Evolutionary conservation across 2,888 invertebrate species (phyloP), one percentile per base, ranked within the genome.

Genomic region (Choristoneura rosaceana): DNA sequence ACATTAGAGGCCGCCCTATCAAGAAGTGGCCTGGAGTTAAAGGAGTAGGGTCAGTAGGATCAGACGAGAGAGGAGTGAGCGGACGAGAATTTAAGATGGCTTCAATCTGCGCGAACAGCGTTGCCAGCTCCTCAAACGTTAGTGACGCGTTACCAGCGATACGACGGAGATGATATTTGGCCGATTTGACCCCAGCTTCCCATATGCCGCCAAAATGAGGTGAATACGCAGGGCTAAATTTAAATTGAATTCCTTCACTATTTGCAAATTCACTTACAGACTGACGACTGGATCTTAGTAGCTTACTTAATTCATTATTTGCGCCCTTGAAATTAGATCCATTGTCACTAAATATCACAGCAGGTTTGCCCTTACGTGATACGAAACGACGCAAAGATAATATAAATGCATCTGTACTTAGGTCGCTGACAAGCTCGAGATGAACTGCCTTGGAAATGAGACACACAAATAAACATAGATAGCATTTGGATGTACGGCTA

Each of bases 11-110:
- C 58, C 74, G 73, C n/a, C 76, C 74, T 38, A 75, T 67, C 25
- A 76, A 65, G 47, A 76, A 76, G 73, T 77, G 77, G 45, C 74
- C 76, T 47, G 75, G 75, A 47, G 74, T 76, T 10, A 76, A 59
- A 33, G 76, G 73, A 25, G 52, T 62, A 17, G 74, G 59, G 38
- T 78, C 76, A 47, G 70, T 12, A 12, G 76, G 75, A 15, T 74
- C 67, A 33, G 76, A 68, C 41, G 75, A 76, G 7, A 76, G 38
- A 50, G 77, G 76, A 66, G 63, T 67, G 9, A 77, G 65, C n/a
- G 76, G 76, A 25, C 77, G 74, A 47, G 74, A 74, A 58, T 78
- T 77, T 3, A 78, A 69, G 59, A 77, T 76, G 4, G 75, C 75
- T 25, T 25, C 25, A 25, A 25, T 2, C 2, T 25, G 25, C 25